Conservation (phyloP, 2,797 vertebrate species). For the Halcyon badia region DNA sequence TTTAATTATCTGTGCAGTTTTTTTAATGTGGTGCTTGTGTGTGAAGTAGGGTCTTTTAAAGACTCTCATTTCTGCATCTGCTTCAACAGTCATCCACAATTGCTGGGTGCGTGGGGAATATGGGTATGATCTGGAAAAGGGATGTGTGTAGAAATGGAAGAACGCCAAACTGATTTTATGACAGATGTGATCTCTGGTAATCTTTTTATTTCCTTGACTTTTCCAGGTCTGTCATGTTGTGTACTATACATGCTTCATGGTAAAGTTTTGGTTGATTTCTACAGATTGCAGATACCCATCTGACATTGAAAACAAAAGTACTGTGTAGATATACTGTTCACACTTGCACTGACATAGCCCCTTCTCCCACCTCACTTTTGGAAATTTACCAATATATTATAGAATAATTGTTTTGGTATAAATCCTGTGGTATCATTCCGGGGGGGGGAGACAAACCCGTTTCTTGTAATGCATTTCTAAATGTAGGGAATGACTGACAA, state of each 20-base stretch:
- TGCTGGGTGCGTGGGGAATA: neutral
- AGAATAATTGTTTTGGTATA: neutral
- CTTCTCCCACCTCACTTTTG: neutral
- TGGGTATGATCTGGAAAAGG: neutral
- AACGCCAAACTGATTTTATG: fast-evolving
- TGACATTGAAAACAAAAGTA: neutral
- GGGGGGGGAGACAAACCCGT: neutral
- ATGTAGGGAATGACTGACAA: neutral
- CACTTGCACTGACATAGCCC: neutral
- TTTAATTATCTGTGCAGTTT: neutral
- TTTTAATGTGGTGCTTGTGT: neutral
- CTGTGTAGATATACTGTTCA: fast-evolving
- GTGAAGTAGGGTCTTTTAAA: neutral
- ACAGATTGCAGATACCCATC: neutral
- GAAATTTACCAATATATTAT: neutral
- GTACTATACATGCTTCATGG: neutral
- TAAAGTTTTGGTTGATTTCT: neutral
- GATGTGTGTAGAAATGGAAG: neutral
- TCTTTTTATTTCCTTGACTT: neutral
- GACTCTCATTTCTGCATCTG: neutral
- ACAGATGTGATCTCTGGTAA: neutral
- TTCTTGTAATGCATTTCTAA: neutral
- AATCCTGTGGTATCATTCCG: neutral
- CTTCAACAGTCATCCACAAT: neutral
- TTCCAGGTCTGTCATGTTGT: neutral